phyloP scores from a whole-genome alignment of 2,113 vertebrate species.

The Rhinolophus sinicus region DNA sequence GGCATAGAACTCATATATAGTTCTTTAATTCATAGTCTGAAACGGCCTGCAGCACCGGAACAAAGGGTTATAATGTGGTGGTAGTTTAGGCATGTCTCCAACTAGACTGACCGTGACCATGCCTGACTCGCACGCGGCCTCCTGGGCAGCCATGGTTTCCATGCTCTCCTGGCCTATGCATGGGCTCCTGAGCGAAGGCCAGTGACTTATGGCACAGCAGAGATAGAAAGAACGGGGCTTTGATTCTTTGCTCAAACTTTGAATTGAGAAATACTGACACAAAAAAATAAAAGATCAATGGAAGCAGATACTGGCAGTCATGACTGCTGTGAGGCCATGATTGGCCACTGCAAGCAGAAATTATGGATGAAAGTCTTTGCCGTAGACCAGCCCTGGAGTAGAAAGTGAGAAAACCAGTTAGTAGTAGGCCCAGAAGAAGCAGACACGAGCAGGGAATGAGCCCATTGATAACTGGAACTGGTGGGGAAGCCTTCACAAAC shows the following conservation, averaged over 20 bases:
- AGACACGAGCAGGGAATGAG: neutral
- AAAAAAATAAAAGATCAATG: neutral
- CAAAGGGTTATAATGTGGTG: neutral
- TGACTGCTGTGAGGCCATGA: rapidly evolving
- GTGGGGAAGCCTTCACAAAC: neutral
- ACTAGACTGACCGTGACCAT: neutral
- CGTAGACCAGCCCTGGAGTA: neutral
- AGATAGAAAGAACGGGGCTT: neutral
- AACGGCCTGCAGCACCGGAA: constrained; percentile 35
- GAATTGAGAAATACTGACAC: constrained; percentile 9
- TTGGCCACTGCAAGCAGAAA: neutral
- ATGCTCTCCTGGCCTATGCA: neutral
- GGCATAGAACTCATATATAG: constrained; percentile 57
- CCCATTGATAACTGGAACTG: rapidly evolving
- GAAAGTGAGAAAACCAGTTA: neutral
- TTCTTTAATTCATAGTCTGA: constrained; percentile 69
- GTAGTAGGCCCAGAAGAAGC: neutral
- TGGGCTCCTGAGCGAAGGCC: neutral
- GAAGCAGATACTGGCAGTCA: neutral
- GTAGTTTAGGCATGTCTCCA: neutral
- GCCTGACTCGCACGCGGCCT: neutral
- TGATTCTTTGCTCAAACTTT: neutral
- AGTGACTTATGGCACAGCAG: neutral
- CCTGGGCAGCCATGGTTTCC: neutral
- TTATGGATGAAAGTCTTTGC: neutral